phyloP scores from a whole-genome alignment of 2,888 invertebrate species.

The Dusona sp. region DNA sequence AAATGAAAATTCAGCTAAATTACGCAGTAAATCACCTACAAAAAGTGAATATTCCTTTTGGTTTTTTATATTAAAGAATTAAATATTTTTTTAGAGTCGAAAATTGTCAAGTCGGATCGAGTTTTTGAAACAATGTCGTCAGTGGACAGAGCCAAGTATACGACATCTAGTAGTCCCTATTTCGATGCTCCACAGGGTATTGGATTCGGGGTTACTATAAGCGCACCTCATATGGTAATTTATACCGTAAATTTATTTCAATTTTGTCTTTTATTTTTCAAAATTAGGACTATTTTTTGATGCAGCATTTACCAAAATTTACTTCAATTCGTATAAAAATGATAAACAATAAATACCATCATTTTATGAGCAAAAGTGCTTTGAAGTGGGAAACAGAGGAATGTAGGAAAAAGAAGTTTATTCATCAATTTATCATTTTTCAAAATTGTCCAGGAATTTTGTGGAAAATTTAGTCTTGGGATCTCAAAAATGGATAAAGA shows the following conservation, averaged over 20 bases:
- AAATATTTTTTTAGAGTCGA: slow-evolving; percentile 87
- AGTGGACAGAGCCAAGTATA: slow-evolving; percentile 94
- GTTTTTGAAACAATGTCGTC: slow-evolving; percentile 93
- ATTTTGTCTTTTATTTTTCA: neutral
- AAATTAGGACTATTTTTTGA: neutral
- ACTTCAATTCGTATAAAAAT: neutral
- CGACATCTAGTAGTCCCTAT: slow-evolving; percentile 90
- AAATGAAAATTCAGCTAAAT: neutral
- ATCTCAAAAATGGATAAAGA: too few relatives aligned
- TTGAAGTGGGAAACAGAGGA: too few relatives aligned
- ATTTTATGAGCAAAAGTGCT: too few relatives aligned
- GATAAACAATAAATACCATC: too few relatives aligned
- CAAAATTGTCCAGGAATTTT: too few relatives aligned
- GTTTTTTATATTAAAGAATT: slow-evolving; percentile 13
- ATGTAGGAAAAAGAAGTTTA: too few relatives aligned
- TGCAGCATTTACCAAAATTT: neutral
- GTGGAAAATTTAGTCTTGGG: too few relatives aligned
- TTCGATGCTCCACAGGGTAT: slow-evolving; percentile 97
- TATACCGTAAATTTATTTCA: neutral
- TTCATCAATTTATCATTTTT: too few relatives aligned
- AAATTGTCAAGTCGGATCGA: slow-evolving; percentile 90
- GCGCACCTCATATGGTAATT: slow-evolving; percentile 97
- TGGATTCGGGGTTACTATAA: slow-evolving; percentile 97
- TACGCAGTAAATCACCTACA: neutral
- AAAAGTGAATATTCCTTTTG: neutral